Evolutionary conservation across 2,113 vertebrate species (phyloP), one percentile per base, ranked within the genome.

Genomic region (Nothobranchius kuhntae): DNA sequence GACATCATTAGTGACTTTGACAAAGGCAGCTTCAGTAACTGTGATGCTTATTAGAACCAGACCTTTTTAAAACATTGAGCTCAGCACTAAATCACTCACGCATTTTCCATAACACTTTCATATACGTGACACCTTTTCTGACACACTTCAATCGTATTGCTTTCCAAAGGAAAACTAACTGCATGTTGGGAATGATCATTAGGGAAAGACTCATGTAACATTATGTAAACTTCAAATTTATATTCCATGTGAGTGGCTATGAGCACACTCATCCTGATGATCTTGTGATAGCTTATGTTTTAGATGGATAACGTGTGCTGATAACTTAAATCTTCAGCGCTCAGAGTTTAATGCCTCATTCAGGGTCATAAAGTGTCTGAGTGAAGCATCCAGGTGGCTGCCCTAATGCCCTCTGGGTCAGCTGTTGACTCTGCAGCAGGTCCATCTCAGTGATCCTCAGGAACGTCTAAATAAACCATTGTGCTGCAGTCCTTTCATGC

Each of bases 1-100:
- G 80, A 75, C 80, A 53, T 83, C 80, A 73, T 87, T 85, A 87
- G 61, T 15, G 66, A 78, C 53, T 73, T 59, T 36, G 54, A 73
- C 81, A 84, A 66, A 60, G 68, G 63, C 76, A 80, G 78, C 71
- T 70, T 13, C 46, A 67, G 50, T 35, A 68, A 64, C 73, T 51
- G 51, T 51, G 67, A 77, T 52, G 61, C 58, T 77, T 73, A 83
- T 73, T 72, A 75, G 71, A 80, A 65, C 35, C 79, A 85, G 54
- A 50, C 52, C 67, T 60, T 30, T 68, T 64, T 58, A 67, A 63
- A 73, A 65, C 0, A 13, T 45, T 17, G 35, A 58, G 46, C 40
- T 72, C 65, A 40, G 35, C 77, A 36, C 62, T 62, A 30, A 71
- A 73, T 78, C 67, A 72, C 44, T 64, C 67, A 79, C 61, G 75